These are phyloP conservation scores for Erannis defoliaria DNA, from an alignment of 2,888 invertebrate genomes.

Conservation along the genomic window DNA sequence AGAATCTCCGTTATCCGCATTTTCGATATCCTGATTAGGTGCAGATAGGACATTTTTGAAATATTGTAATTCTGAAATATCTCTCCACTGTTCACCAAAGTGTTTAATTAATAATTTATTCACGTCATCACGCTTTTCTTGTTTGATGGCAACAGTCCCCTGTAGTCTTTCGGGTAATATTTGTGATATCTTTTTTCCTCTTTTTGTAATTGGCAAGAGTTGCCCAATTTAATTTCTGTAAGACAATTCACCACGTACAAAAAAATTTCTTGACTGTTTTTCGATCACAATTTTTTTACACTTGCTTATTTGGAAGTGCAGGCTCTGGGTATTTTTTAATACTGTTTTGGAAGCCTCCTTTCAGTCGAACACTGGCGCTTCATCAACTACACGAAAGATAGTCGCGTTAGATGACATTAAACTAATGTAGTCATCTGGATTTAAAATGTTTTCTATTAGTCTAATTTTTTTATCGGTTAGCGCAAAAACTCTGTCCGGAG, in stretches of 20 bases:
- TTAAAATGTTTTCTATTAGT: neutral
- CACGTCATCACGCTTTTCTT: conserved; percentile 13
- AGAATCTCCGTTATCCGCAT: neutral
- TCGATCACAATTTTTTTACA: neutral
- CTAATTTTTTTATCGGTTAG: neutral
- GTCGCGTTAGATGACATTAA: neutral
- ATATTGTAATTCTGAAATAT: conserved; percentile 12
- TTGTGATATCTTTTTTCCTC: neutral
- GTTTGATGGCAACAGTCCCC: conserved; percentile 10
- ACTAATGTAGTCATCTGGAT: neutral
- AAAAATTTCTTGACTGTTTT: neutral
- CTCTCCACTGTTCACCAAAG: conserved; percentile 11
- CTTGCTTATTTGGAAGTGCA: conserved; percentile 1
- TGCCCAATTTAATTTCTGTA: conserved; percentile 3
- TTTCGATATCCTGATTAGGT: conserved; percentile 12
- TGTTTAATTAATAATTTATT: conserved; percentile 6
- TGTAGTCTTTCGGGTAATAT: conserved; percentile 11
- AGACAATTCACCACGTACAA: conserved; percentile 2
- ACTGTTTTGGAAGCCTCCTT: neutral
- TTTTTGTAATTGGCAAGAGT: conserved; percentile 5
- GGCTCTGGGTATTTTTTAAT: conserved; percentile 1
- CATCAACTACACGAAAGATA: neutral
- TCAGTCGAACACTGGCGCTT: neutral
- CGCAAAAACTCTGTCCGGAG: neutral
- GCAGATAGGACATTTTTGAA: conserved; percentile 9